These are phyloP conservation scores for Minunthozetes semirufus DNA, from an alignment of 2,888 invertebrate genomes.

Conservation along the genomic window DNA sequence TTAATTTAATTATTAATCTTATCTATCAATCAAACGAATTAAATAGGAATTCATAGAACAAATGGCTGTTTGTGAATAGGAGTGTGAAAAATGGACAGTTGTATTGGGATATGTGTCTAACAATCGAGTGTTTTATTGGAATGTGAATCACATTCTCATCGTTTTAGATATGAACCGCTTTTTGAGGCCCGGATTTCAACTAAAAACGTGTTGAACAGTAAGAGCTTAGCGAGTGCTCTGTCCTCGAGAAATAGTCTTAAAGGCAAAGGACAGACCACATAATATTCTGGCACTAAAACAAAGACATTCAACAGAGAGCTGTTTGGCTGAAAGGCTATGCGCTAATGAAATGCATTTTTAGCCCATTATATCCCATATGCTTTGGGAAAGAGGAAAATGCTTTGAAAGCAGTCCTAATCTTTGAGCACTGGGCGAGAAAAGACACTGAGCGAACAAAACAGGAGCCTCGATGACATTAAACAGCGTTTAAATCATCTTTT, in stretches of 20 bases:
- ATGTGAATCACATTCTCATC: not conserved
- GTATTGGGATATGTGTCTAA: not conserved
- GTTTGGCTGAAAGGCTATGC: too few relatives aligned
- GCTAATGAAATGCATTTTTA: constrained; percentile 5
- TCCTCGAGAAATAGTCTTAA: too few relatives aligned
- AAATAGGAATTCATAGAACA: not conserved
- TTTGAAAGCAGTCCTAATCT: not conserved
- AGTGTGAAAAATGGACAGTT: too few relatives aligned
- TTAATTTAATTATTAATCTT: constrained; percentile 1
- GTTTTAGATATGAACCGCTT: not conserved
- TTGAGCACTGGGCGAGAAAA: not conserved
- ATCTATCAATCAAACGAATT: not conserved
- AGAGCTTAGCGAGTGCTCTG: not conserved
- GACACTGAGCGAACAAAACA: constrained; percentile 6
- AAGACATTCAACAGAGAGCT: constrained; percentile 13
- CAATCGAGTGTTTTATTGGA: not conserved
- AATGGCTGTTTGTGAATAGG: too few relatives aligned
- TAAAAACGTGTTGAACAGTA: not conserved
- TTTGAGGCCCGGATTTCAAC: not conserved
- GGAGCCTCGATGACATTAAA: constrained; percentile 3
- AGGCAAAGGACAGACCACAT: not conserved
- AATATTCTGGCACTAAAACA: not conserved
- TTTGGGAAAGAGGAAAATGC: not conserved
- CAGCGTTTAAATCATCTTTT: not conserved
- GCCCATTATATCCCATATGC: constrained; percentile 19